Percentiles rank a stretch among this genome's conserved stretches.
Evolutionary conservation across 2,888 invertebrate genomes (phyloP).

Genomic region (Leptinotarsa haldemani): DNA sequence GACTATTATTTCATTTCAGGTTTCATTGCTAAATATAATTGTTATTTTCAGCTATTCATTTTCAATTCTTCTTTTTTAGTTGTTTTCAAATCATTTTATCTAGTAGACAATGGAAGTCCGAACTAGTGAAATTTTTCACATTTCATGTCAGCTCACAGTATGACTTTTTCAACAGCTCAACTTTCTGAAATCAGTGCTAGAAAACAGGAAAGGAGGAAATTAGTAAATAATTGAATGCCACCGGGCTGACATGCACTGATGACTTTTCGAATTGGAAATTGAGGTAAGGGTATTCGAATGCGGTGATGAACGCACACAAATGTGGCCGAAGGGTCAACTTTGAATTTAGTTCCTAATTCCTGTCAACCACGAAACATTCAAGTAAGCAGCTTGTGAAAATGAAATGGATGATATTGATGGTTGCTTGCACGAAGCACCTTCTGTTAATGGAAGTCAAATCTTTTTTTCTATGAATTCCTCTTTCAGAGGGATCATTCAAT

Average conservation of each 20-base stretch:
- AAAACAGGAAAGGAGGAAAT: slow-evolving; percentile 54
- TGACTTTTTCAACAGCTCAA: background rate
- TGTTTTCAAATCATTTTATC: no score
- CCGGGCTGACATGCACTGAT: slow-evolving; percentile 54
- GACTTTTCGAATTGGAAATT: slow-evolving; percentile 56
- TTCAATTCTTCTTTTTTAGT: no score
- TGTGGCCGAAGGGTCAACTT: slow-evolving; percentile 18
- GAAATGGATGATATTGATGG: background rate
- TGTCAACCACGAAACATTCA: background rate
- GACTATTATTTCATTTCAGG: no score
- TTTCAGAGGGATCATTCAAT: no score
- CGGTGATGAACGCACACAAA: slow-evolving; percentile 26
- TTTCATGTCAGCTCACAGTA: background rate
- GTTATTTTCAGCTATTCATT: no score
- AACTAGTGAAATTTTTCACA: no score
- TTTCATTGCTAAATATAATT: no score
- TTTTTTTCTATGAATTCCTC: no score
- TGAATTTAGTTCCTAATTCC: slow-evolving; percentile 9
- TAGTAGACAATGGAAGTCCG: no score
- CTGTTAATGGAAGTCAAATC: background rate
- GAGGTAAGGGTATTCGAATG: slow-evolving; percentile 41
- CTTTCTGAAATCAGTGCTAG: slow-evolving; percentile 10
- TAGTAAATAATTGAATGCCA: slow-evolving; percentile 58
- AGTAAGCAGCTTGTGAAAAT: background rate
- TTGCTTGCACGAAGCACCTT: background rate